Evolutionary conservation across 2,888 invertebrate species (phyloP).

Genomic region (Epinotia demarniana): DNA sequence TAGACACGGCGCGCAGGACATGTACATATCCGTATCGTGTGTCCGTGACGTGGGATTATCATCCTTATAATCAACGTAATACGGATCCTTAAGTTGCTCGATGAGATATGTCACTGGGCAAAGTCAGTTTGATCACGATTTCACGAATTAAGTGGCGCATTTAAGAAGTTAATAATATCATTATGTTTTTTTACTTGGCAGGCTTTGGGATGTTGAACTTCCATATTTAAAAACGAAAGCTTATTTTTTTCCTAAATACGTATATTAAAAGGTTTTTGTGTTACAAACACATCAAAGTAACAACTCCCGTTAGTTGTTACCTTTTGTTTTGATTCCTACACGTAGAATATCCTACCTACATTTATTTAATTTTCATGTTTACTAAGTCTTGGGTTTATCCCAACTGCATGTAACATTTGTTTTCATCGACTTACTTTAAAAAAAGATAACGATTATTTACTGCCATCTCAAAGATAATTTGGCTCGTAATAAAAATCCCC

Average conservation of each 20-base stretch:
- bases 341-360: not conserved
- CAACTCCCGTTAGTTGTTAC: no score
- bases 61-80: constrained; percentile 14
- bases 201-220: not conserved
- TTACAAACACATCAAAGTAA: no score
- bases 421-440: constrained; percentile 32
- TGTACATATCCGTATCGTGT: constrained; percentile 14
- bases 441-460: constrained; percentile 46
- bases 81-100: constrained; percentile 6
- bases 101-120: constrained; percentile 15
- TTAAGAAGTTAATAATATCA: constrained; percentile 10
- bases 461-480: constrained; percentile 60
- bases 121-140: constrained; percentile 26
- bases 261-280: no score
- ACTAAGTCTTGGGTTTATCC: not conserved
- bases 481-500: constrained; percentile 66
- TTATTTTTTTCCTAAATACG: not conserved
- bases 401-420: constrained; percentile 4
- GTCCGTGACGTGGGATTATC: constrained; percentile 6
- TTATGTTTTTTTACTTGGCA: not conserved
- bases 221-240: not conserved
- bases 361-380: not conserved
- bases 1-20: constrained; percentile 61
- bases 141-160: constrained; percentile 10
- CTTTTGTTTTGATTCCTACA: not conserved